Conservation (phyloP, 2,797 vertebrate genomes). For the Craterocephalus amniculus region DNA sequence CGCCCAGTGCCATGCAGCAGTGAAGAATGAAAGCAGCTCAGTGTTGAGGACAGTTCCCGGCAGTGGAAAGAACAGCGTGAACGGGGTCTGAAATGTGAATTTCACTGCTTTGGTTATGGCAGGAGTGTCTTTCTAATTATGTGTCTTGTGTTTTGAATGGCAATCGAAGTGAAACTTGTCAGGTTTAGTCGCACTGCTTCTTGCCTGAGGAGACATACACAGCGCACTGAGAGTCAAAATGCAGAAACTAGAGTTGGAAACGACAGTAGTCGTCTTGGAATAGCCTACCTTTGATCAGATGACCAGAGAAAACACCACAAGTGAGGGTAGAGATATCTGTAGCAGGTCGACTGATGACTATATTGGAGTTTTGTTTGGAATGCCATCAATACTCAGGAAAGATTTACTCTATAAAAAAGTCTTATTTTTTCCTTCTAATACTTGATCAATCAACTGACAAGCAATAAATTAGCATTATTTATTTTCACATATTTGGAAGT, state of each 20-base stretch:
- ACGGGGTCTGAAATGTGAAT: slow-evolving; percentile 6
- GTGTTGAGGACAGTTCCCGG: slow-evolving; percentile 7
- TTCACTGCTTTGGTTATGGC: slow-evolving; percentile 36
- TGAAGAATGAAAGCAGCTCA: slow-evolving; percentile 16
- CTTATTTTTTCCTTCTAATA: not conserved
- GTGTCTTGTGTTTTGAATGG: slow-evolving; percentile 14
- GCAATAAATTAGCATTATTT: not conserved
- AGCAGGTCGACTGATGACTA: slow-evolving; percentile 12
- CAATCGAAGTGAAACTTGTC: slow-evolving; percentile 37
- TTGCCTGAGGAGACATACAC: slow-evolving; percentile 31
- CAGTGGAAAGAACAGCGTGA: slow-evolving; percentile 24
- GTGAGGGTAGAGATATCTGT: not conserved
- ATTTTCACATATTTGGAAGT: not conserved
- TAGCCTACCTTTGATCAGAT: slow-evolving; percentile 17
- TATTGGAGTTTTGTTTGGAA: slow-evolving; percentile 23
- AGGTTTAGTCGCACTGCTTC: slow-evolving; percentile 1
- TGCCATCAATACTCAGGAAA: not conserved
- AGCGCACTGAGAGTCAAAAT: not conserved
- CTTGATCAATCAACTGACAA: not conserved
- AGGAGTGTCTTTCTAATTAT: slow-evolving; percentile 20
- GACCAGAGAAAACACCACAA: slow-evolving; percentile 29
- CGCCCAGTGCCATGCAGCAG: slow-evolving; percentile 11
- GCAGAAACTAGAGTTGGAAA: slow-evolving; percentile 5
- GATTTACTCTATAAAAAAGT: not conserved
- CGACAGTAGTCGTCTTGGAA: slow-evolving; percentile 9